Evolutionary conservation across 2,888 invertebrate genomes (phyloP), one percentile per base, ranked within the genome.

Genomic region (Atethmia centrago): DNA sequence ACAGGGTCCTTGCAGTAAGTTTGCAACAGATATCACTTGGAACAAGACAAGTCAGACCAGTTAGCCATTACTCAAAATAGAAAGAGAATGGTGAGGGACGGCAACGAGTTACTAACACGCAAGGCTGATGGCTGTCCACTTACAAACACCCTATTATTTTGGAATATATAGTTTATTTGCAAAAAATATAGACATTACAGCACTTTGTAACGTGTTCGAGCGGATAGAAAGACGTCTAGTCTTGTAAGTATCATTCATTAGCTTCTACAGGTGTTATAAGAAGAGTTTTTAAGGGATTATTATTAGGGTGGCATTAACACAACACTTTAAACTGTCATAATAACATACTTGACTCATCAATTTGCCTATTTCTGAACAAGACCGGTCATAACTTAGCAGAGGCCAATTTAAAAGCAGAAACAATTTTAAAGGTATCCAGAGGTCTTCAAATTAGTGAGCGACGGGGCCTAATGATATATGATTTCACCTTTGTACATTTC

Each of bases 61-160:
- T 84, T 83, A 53, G 36, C 69, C 64, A 78, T 83, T 71, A 85
- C 84, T 85, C 83, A 84, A 85, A 85, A 82, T 84, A 82, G 82
- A 77, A 75, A 78, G 73, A 76, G 73, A 78, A 82, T 76, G 79
- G 70, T 70, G 71, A 72, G 82, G 70, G 75, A 63, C 47, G 62
- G 16, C 66, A 72, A 84, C 72, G 63, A 67, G 71, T 79, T 21
- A 56, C 55, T 53, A 58, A 68, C 82, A 85, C 82, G 82, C 82
- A 62, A 82, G 19, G 36, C 65, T 69, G 71, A 74, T 71, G 45
- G 45, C 10, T 71, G 79, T 73, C 75, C 75, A 68, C 42, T 69
- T 71, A 53, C 58, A 61, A 31, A 25, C 65, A 78, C 70, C 61
- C 67, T 74, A 59, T 83, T 45, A 78, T 76, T 83, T 71, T 14